Conservation (phyloP, 2,797 vertebrate genomes). For the Moxostoma hubbsi region DNA sequence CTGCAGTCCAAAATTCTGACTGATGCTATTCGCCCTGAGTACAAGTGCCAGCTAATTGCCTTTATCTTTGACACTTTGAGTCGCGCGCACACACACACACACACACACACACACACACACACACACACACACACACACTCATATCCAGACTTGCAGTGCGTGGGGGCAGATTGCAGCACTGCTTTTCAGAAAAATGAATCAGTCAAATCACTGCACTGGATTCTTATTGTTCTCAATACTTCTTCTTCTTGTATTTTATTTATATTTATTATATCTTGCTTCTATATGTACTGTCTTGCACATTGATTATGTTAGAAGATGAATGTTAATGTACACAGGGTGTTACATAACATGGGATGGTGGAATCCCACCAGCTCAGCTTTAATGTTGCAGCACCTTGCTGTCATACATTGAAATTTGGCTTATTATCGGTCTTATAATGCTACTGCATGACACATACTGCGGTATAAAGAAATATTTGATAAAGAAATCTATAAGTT, state of each 20-base stretch:
- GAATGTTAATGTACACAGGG: constrained; percentile 13
- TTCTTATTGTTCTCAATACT: not conserved
- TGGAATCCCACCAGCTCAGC: not conserved
- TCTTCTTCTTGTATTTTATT: not conserved
- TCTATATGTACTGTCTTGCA: not conserved
- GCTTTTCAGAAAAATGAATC: constrained; percentile 32
- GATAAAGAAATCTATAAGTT: too few species aligned
- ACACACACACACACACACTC: not conserved
- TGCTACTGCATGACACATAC: too few species aligned
- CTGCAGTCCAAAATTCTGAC: constrained; percentile 11
- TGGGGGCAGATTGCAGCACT: constrained; percentile 34
- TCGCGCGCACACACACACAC: not conserved
- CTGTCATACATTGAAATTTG: too few species aligned
- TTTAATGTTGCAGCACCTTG: not conserved
- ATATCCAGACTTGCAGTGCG: constrained; percentile 12
- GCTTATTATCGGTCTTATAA: too few species aligned
- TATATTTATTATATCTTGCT: not conserved
- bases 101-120: constrained; percentile 5
- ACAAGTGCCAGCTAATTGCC: constrained; percentile 40
- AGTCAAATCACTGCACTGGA: constrained; percentile 18
- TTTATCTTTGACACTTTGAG: constrained; percentile 27
- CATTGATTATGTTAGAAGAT: constrained; percentile 8
- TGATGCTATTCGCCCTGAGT: constrained; percentile 13
- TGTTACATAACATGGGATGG: constrained; percentile 20
- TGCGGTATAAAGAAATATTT: too few species aligned